Base-by-base conservation (phyloP, 1,140 invertebrate genomes). In the Rhopalosiphum padi region DNA sequence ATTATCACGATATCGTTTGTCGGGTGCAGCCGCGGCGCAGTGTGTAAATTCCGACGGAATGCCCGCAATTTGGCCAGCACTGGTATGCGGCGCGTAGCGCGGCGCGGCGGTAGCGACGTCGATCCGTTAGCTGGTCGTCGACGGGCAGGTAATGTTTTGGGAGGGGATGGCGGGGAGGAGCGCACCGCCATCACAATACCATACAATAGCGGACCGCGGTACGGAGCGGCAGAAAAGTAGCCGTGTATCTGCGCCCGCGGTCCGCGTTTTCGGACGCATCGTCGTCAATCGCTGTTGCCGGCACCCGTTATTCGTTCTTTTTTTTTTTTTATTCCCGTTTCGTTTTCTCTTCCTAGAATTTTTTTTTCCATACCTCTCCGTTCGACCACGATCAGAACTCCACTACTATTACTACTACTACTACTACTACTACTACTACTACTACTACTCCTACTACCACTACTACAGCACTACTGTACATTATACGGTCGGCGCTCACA, bases 81-180 rank as follows among this genome's bases (percentile, higher is more conserved):
- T 53, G 48, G 87, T 88, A 51, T 51, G 87, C 87, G 48, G n/a
- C n/a, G 87, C 83, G 41, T 85, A 85, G 83, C 37, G 46, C 87
- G 87, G 87, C 87, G 87, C 48, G 18, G n/a, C 83, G 85, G 37
- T 18, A 35, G 25, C 60, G 25, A 11, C 60, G 60, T 37, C 5
- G 77, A 7, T 22, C 77, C 77, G 77, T 37, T 37, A 37, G 77
- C 5, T 83, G 35, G 60, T 18, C 30, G 48, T 48, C 48, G 41
- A 41, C 41, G 41, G 41, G 41, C 41, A 41, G 41, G 41, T 41
- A 41, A 2, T 41, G 41, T 41, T 41, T 41, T 41, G 60, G 60
- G 60, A 3, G 60, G 60, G 25, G 11, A 4, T 25, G 30, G 60
- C 30, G 55, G 55, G 55, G 15, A 8, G 48, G 48, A 48, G 48